These are phyloP conservation scores for Pitta sordida DNA, from an alignment of 2,113 vertebrate species.

Conservation along the genomic window DNA sequence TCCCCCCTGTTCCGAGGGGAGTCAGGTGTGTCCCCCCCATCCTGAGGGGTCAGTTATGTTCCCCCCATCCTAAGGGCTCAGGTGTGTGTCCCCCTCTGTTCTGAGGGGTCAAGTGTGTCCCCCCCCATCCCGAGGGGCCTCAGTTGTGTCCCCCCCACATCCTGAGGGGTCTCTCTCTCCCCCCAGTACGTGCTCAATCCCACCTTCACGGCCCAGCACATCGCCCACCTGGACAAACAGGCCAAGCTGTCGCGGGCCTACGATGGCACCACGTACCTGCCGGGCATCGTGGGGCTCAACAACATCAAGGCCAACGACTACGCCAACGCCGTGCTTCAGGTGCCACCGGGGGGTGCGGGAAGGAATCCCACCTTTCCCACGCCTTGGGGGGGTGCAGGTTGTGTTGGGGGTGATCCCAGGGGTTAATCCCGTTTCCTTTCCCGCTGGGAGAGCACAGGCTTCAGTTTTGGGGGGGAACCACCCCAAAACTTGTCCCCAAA, in stretches of 20 bases:
- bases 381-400: neutral
- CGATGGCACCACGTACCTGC: slow-evolving; percentile 97
- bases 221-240: slow-evolving; percentile 89
- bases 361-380: fast-evolving
- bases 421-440: neutral
- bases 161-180: neutral
- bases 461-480: neutral
- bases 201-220: slow-evolving; percentile 93
- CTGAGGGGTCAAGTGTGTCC: fast-evolving
- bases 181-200: slow-evolving; percentile 93
- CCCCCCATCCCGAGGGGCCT: fast-evolving
- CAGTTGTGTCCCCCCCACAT: neutral
- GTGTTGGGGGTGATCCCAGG: neutral
- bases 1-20: fast-evolving
- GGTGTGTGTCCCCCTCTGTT: neutral
- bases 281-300: slow-evolving; percentile 95
- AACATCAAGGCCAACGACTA: slow-evolving; percentile 99
- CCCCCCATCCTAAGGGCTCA: too few species aligned
- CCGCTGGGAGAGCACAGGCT: too few species aligned
- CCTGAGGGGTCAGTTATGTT: too few species aligned
- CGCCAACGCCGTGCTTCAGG: slow-evolving; percentile 94
- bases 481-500: fast-evolving
- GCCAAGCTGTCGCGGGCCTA: slow-evolving; percentile 93
- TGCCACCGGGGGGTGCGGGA: neutral
- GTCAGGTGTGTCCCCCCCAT: too few species aligned